Conservation (phyloP, 2,888 invertebrate genomes). For the Lepidochrysops patricia region DNA sequence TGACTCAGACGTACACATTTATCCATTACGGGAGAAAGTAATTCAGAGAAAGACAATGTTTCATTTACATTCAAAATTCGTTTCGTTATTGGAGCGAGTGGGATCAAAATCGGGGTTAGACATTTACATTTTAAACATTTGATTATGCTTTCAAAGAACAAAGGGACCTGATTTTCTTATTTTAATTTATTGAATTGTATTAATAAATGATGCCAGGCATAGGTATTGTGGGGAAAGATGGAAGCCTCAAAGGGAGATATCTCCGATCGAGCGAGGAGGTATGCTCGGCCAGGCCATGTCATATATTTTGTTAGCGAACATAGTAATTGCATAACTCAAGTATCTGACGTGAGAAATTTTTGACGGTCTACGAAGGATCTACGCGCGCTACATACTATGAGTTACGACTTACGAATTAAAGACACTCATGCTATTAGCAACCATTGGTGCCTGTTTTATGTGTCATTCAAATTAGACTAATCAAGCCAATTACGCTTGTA, state of each 20-base stretch:
- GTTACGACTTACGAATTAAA: too few species aligned
- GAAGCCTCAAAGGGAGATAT: too few species aligned
- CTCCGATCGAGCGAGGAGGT: too few species aligned
- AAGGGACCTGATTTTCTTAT: not conserved
- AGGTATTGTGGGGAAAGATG: too few species aligned
- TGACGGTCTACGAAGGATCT: not conserved
- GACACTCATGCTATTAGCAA: too few species aligned
- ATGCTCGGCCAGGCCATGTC: too few species aligned
- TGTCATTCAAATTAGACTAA: not conserved
- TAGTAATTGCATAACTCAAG: too few species aligned
- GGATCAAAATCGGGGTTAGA: not conserved
- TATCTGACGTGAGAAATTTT: too few species aligned
- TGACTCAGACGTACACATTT: conserved; percentile 6
- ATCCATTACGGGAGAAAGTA: conserved; percentile 4
- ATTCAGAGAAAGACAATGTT: not conserved
- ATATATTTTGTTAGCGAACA: not conserved
- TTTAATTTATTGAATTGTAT: not conserved
- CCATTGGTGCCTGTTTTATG: too few species aligned
- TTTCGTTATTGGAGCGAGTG: not conserved
- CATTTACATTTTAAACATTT: conserved; percentile 1
- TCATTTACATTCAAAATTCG: conserved; percentile 7
- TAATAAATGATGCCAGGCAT: too few species aligned
- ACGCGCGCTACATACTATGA: not conserved
- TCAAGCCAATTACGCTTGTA: not conserved
- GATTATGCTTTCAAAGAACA: not conserved